Conservation (phyloP, 2,113 vertebrate species). For the Pseudonaja textilis region DNA sequence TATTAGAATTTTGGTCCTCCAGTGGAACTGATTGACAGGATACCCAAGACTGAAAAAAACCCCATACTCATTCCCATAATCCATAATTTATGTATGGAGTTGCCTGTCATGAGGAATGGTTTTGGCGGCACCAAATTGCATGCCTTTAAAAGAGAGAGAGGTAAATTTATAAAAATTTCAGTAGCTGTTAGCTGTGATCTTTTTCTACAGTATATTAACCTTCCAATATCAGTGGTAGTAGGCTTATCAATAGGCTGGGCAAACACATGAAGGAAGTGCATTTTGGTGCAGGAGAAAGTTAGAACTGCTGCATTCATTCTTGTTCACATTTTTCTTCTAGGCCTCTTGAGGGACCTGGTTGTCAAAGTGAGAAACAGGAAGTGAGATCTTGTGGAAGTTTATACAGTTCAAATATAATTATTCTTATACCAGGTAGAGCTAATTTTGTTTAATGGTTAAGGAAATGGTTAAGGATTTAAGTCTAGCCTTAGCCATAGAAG, state of each 20-base stretch:
- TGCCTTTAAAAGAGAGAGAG: background rate
- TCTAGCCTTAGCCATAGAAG: background rate
- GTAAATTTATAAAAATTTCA: background rate
- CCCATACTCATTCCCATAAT: background rate
- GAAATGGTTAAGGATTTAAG: background rate
- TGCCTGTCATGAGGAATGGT: background rate
- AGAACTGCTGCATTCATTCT: background rate
- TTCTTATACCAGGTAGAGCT: background rate
- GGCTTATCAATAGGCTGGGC: background rate
- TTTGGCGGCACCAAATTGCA: background rate
- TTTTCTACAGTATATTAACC: background rate
- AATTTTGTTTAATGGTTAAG: background rate
- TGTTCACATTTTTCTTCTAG: background rate
- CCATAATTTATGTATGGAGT: background rate
- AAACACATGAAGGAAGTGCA: background rate
- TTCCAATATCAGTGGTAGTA: background rate
- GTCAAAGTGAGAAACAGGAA: background rate
- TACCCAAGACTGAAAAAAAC: background rate
- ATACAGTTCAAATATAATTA: background rate
- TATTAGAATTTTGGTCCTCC: background rate
- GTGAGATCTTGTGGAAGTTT: background rate
- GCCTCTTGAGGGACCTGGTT: background rate
- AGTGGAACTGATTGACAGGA: background rate
- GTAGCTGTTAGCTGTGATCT: background rate
- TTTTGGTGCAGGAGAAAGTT: background rate